Conservation (phyloP, 2,888 invertebrate genomes). For the Platerodrilus igneus region DNA sequence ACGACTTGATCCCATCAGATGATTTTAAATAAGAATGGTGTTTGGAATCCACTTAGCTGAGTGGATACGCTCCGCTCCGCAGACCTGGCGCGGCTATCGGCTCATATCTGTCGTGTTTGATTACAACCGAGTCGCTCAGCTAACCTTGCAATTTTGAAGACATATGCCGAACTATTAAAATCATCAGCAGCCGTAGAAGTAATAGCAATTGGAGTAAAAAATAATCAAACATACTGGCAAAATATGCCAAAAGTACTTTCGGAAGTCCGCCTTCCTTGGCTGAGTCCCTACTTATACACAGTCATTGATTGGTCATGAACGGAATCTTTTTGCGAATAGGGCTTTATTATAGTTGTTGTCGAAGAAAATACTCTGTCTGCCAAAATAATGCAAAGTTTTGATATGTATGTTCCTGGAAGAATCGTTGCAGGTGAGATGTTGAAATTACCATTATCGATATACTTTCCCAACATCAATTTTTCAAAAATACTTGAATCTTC, state of each 20-base stretch:
- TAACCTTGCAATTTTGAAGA: too few relatives aligned
- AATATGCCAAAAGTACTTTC: conserved; percentile 19
- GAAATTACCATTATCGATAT: too few relatives aligned
- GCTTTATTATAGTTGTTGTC: conserved; percentile 32
- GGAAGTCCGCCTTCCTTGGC: conserved; percentile 18
- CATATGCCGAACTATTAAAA: conserved; percentile 27
- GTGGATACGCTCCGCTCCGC: too few relatives aligned
- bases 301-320: conserved; percentile 26
- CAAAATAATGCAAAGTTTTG: conserved; percentile 14
- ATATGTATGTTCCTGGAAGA: conserved; percentile 24
- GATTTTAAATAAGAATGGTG: too few relatives aligned
- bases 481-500: conserved; percentile 26
- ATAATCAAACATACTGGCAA: conserved; percentile 25
- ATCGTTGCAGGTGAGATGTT: too few relatives aligned
- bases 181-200: conserved; percentile 26
- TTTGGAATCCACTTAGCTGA: too few relatives aligned
- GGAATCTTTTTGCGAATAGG: conserved; percentile 29
- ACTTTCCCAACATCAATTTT: conserved; percentile 20
- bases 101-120: too few relatives aligned
- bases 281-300: conserved; percentile 35
- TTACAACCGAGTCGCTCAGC: too few relatives aligned
- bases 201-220: conserved; percentile 27
- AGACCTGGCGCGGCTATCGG: too few relatives aligned
- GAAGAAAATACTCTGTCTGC: conserved; percentile 34
- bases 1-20: too few relatives aligned